A percentile compares a stretch with the other conserved stretches of the same genome.
Conservation (phyloP, 2,113 vertebrate genomes). For the Rostratula benghalensis region DNA sequence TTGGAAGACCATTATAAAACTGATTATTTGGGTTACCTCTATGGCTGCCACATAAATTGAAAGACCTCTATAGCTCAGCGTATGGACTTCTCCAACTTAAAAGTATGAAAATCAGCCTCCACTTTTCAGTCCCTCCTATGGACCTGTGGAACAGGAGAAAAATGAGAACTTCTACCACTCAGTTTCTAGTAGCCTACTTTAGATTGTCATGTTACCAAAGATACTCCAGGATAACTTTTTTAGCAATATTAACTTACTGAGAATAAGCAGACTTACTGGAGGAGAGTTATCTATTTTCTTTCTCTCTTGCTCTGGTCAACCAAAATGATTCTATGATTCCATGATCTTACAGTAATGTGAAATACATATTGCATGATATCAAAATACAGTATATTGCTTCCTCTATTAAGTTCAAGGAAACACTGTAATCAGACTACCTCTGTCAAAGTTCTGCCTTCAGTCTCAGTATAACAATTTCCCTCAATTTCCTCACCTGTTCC, state of each 20-base stretch:
- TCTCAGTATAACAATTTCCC: neutral
- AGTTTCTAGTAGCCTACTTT: neutral
- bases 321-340: neutral
- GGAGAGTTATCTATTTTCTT: neutral
- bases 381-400: neutral
- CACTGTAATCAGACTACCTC: neutral
- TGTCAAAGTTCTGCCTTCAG: neutral
- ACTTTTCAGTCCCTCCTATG: neutral
- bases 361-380: neutral
- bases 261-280: neutral
- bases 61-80: neutral
- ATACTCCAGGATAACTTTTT: neutral
- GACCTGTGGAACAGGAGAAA: neutral
- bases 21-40: neutral
- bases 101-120: neutral
- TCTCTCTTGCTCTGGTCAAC: neutral
- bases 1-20: neutral
- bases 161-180: neutral
- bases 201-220: neutral
- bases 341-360: neutral
- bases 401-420: neutral
- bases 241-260: neutral
- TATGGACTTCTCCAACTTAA: neutral
- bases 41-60: neutral
- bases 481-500: neutral